Percentiles rank a stretch among this genome's conserved stretches.
Evolutionary conservation across 2,888 invertebrate genomes (phyloP).

Genomic region (Archaeoteleia sp.): DNA sequence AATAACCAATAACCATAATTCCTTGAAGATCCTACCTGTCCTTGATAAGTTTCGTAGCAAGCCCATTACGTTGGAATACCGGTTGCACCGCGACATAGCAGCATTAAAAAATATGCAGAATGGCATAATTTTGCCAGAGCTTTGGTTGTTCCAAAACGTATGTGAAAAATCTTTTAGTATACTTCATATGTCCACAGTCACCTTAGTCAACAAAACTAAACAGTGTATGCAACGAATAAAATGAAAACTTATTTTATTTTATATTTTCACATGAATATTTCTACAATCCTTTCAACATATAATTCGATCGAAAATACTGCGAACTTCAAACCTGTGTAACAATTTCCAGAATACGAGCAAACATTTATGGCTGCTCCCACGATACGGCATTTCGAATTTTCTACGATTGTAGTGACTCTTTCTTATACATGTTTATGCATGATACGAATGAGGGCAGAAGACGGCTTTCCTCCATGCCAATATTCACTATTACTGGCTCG

Average conservation of each 20-base stretch:
- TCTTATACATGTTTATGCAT: conserved; percentile 57
- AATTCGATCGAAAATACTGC: conserved; percentile 4
- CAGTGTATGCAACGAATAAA: neutral
- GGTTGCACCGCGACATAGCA: conserved; percentile 58
- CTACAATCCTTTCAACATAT: neutral
- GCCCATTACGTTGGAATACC: conserved; percentile 56
- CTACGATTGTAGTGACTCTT: conserved; percentile 63
- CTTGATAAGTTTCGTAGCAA: conserved; percentile 60
- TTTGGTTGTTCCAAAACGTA: conserved; percentile 54
- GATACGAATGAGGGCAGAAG: conserved; percentile 50
- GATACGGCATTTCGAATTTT: conserved; percentile 55
- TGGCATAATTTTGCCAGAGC: conserved; percentile 58
- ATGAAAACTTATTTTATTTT: too few species aligned
- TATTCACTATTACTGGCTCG: conserved; percentile 61
- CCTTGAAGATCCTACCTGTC: conserved; percentile 66
- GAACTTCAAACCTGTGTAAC: conserved; percentile 8
- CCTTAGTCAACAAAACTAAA: conserved; percentile 6
- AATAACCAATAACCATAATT: conserved; percentile 63
- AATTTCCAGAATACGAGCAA: conserved; percentile 51
- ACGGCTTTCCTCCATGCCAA: conserved; percentile 52
- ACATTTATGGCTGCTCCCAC: conserved; percentile 62
- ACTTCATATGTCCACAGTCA: conserved; percentile 31
- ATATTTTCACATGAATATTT: neutral
- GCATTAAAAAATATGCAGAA: conserved; percentile 61
- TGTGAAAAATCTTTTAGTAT: conserved; percentile 61